A percentile compares a stretch with the other conserved stretches of the same genome.
Evolutionary conservation across 2,888 invertebrate genomes (phyloP).

Genomic region (Hirtodrosophila duncani): DNA sequence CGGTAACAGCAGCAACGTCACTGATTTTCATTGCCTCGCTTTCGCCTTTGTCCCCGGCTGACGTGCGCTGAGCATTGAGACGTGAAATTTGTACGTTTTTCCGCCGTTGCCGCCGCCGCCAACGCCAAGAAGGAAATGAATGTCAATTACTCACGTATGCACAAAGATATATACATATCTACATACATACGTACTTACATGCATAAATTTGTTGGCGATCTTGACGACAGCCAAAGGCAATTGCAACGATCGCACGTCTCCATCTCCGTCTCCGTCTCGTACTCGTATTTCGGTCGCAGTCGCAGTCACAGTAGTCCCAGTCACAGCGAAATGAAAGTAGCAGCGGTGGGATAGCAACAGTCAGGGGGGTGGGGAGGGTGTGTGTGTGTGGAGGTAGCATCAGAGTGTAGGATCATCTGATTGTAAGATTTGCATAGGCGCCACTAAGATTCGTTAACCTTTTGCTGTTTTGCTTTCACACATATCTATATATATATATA

Average conservation of each 20-base stretch:
- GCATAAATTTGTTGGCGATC: conserved; percentile 23
- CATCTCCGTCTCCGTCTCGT: too few relatives aligned
- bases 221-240: conserved; percentile 33
- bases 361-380: too few relatives aligned
- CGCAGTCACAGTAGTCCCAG: too few relatives aligned
- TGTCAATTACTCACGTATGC: conserved; percentile 53
- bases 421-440: conserved; percentile 55
- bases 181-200: conserved; percentile 8
- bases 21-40: conserved; percentile 8
- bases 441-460: conserved; percentile 53
- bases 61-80: conserved; percentile 15
- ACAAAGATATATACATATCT: background rate
- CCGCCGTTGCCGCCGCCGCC: conserved; percentile 8
- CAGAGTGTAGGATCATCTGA: too few relatives aligned
- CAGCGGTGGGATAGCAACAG: too few relatives aligned
- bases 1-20: too few relatives aligned
- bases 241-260: too few relatives aligned
- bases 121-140: conserved; percentile 58
- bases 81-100: conserved; percentile 13
- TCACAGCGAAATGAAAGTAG: conserved; percentile 46
- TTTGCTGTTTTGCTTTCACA: conserved; percentile 27
- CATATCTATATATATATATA: background rate
- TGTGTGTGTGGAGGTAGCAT: too few relatives aligned
- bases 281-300: too few relatives aligned
- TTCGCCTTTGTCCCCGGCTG: conserved; percentile 20